phyloP scores from a whole-genome alignment of 2,888 invertebrate genomes.

The Lepidochrysops patricia region DNA sequence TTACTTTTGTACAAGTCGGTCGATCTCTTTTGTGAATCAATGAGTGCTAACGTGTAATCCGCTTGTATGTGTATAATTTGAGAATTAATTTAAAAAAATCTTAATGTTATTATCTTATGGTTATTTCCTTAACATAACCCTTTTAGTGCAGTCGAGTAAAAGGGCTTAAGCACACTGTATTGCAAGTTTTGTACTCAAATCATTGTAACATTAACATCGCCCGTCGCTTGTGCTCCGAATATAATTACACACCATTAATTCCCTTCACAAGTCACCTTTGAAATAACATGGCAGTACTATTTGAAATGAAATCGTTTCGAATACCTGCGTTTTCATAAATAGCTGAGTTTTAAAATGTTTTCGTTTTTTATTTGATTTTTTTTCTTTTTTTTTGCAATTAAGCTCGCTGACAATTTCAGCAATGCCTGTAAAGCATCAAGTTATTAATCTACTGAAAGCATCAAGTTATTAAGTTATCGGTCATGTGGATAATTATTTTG shows the following conservation, averaged over 20 bases:
- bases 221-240: slow-evolving; percentile 22
- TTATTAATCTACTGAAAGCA: too few relatives aligned
- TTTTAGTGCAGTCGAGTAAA: neutral
- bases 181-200: neutral
- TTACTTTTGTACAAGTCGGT: too few relatives aligned
- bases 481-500: too few relatives aligned
- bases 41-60: too few relatives aligned
- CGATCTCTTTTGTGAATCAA: too few relatives aligned
- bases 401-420: too few relatives aligned
- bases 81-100: too few relatives aligned
- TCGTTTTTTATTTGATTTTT: neutral
- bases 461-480: too few relatives aligned
- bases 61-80: too few relatives aligned
- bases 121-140: neutral
- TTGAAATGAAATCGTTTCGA: slow-evolving; percentile 34
- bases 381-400: too few relatives aligned
- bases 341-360: slow-evolving; percentile 23
- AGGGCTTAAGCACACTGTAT: neutral
- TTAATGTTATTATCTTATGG: neutral
- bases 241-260: slow-evolving; percentile 31
- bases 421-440: slow-evolving; percentile 16
- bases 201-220: slow-evolving; percentile 16
- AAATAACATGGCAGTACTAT: slow-evolving; percentile 29
- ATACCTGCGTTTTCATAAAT: slow-evolving; percentile 51
- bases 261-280: slow-evolving; percentile 30